Percentiles rank a stretch among this genome's conserved stretches.
phyloP scores from a whole-genome alignment of 2,888 invertebrate species.

The Meghimatium bilineatum region DNA sequence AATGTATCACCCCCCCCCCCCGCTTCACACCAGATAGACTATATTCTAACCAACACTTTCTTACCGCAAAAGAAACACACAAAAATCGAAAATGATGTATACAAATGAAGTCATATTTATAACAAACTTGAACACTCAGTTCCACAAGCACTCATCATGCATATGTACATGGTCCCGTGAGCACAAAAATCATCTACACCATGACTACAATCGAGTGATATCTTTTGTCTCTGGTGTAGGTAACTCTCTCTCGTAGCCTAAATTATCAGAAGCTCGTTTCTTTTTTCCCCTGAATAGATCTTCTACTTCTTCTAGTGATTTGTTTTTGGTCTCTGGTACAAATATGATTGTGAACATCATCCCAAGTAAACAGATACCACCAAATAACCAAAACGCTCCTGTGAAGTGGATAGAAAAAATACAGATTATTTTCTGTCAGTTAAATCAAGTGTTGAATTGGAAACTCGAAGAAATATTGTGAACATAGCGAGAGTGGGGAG shows the following conservation, averaged over 20 bases:
- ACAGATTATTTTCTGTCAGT: no score
- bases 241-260: constrained; percentile 25
- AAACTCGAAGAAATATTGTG: not conserved
- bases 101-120: no score
- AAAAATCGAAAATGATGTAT: no score
- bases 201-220: not conserved
- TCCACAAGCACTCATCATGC: not conserved
- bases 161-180: constrained; percentile 1
- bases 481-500: not conserved
- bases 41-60: no score
- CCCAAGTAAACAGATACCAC: constrained; percentile 77
- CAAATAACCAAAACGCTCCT: constrained; percentile 80
- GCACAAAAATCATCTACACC: not conserved
- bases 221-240: constrained; percentile 10
- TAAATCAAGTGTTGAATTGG: no score
- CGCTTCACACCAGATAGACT: no score
- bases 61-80: no score
- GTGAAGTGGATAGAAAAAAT: not conserved
- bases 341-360: constrained; percentile 77
- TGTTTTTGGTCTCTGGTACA: constrained; percentile 80
- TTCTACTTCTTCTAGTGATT: constrained; percentile 79
- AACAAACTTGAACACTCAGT: no score
- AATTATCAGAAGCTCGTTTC: constrained; percentile 2
- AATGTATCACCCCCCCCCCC: no score
- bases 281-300: constrained; percentile 69